Evolutionary conservation across 1,140 invertebrate genomes (phyloP).

Genomic region (Doryteuthis pealeii): DNA sequence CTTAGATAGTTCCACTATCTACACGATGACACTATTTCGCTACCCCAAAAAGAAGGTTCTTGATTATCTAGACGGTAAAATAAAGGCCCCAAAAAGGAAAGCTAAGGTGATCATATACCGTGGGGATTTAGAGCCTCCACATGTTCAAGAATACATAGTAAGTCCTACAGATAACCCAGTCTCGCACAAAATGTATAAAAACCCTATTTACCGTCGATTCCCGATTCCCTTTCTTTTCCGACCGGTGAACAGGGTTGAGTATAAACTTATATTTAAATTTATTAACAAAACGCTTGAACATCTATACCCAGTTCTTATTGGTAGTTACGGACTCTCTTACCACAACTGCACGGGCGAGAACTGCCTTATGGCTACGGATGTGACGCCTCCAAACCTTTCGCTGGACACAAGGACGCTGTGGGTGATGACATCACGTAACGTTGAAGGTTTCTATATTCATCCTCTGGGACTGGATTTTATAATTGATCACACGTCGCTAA

Average conservation of each 20-base stretch:
- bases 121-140: slow-evolving; percentile 41
- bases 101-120: slow-evolving; percentile 49
- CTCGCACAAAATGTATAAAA: slow-evolving; percentile 34
- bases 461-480: slow-evolving; percentile 48
- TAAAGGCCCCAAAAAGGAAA: slow-evolving; percentile 36
- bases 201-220: slow-evolving; percentile 39
- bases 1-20: slow-evolving; percentile 43
- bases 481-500: slow-evolving; percentile 41
- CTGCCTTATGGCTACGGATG: slow-evolving; percentile 43
- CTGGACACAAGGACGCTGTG: slow-evolving; percentile 43
- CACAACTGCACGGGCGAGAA: slow-evolving; percentile 45
- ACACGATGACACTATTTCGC: slow-evolving; percentile 49
- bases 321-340: slow-evolving; percentile 46
- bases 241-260: slow-evolving; percentile 44
- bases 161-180: slow-evolving; percentile 41
- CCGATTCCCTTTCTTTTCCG: slow-evolving; percentile 46
- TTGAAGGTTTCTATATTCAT: slow-evolving; percentile 48
- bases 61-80: slow-evolving; percentile 37
- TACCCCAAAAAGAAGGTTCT: slow-evolving; percentile 48
- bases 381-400: slow-evolving; percentile 38
- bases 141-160: slow-evolving; percentile 53
- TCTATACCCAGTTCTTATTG: slow-evolving; percentile 37
- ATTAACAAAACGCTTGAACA: slow-evolving; percentile 28
- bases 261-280: slow-evolving; percentile 34
- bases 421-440: slow-evolving; percentile 46